phyloP scores from a whole-genome alignment of 2,113 vertebrate species.

The Phyllostomus discolor region DNA sequence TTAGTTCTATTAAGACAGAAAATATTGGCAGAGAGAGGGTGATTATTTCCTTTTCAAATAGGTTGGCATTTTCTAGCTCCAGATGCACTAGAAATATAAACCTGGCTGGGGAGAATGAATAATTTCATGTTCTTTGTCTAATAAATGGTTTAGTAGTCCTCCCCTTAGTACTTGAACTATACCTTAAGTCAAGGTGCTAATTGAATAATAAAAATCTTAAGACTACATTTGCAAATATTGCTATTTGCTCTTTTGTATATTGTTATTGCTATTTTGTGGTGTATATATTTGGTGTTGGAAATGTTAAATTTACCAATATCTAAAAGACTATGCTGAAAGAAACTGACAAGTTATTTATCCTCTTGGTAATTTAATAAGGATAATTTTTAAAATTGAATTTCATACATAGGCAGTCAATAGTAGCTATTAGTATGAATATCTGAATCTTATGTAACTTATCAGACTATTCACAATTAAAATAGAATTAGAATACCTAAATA shows the following conservation, averaged over 20 bases:
- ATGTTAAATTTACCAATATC: neutral
- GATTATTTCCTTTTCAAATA: constrained; percentile 67
- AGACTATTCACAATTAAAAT: neutral
- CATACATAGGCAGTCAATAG: neutral
- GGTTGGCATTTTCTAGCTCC: constrained; percentile 26
- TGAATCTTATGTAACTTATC: neutral
- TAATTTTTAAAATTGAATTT: neutral
- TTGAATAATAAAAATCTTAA: constrained; percentile 10
- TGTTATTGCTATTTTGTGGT: neutral
- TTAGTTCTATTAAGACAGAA: constrained; percentile 46
- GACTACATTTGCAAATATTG: neutral
- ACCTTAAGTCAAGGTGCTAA: neutral
- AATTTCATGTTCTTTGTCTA: constrained; percentile 42
- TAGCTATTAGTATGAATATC: neutral
- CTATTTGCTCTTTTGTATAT: neutral
- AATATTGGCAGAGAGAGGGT: constrained; percentile 12
- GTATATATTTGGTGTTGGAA: neutral
- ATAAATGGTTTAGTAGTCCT: neutral
- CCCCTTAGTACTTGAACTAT: neutral
- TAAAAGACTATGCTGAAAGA: neutral
- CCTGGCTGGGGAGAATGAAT: neutral
- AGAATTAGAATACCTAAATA: neutral
- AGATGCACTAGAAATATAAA: constrained; percentile 34
- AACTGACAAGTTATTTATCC: neutral
- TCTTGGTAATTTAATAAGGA: neutral